These are phyloP conservation scores for Coccyzus lansbergi DNA, from an alignment of 2,797 vertebrate species.

Conservation along the genomic window DNA sequence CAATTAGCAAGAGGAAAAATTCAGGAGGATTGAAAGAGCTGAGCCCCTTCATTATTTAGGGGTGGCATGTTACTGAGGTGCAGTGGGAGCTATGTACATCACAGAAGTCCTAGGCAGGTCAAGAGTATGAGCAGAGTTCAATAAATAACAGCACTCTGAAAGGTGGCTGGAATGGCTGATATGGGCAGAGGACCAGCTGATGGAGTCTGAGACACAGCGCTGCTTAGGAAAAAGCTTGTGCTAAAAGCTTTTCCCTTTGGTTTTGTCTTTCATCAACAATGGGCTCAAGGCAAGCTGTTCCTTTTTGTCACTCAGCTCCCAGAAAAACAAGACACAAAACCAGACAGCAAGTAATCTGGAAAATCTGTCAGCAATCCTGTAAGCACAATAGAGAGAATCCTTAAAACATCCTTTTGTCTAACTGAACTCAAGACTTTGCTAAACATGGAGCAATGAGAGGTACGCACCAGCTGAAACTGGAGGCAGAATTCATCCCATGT, in stretches of 20 bases:
- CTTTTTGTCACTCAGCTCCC: neutral
- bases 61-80: neutral
- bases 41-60: neutral
- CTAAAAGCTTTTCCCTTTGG: neutral
- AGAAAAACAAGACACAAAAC: neutral
- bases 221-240: neutral
- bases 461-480: neutral
- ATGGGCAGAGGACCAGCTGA: neutral
- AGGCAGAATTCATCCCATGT: neutral
- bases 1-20: neutral
- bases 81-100: neutral
- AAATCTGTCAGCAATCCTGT: neutral
- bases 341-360: neutral
- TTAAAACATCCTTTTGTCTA: neutral
- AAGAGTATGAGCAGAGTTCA: neutral
- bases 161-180: neutral
- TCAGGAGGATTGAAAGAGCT: neutral
- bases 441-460: neutral
- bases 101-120: neutral
- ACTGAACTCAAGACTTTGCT: neutral
- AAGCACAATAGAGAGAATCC: neutral
- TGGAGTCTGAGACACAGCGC: neutral
- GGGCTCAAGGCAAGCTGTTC: neutral
- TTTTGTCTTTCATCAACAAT: neutral
- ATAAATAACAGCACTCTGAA: neutral